Conservation (phyloP, 2,113 vertebrate species). For the Natator depressus region DNA sequence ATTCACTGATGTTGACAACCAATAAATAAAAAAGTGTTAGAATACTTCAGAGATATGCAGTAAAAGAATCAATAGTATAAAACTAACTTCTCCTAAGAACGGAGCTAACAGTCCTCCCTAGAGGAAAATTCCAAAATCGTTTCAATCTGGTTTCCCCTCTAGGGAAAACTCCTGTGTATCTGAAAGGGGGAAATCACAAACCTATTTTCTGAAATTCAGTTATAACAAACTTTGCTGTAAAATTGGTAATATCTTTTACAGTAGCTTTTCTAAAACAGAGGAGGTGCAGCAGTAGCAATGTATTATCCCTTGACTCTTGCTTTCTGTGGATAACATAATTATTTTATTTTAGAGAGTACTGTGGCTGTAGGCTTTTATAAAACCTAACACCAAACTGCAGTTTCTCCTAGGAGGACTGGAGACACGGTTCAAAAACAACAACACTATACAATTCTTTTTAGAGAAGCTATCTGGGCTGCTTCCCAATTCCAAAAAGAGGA, state of each 20-base stretch:
- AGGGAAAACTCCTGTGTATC: background rate
- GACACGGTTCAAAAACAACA: background rate
- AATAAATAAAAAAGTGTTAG: rapidly evolving
- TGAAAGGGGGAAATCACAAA: background rate
- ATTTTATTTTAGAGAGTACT: background rate
- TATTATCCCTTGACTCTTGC: background rate
- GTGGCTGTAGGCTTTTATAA: background rate
- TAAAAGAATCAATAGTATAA: constrained; percentile 1
- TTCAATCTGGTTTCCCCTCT: constrained; percentile 19
- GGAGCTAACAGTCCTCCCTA: rapidly evolving
- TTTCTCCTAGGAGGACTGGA: background rate
- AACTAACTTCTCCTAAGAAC: background rate
- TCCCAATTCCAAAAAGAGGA: background rate
- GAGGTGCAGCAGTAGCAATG: constrained; percentile 7
- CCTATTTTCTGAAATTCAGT: background rate
- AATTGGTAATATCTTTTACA: constrained; percentile 12
- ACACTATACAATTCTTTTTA: background rate
- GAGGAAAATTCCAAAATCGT: background rate
- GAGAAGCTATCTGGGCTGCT: background rate
- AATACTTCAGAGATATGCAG: rapidly evolving
- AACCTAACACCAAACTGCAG: background rate
- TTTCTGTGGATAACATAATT: background rate
- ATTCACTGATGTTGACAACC: background rate
- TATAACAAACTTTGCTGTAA: constrained; percentile 5
- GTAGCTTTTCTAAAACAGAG: background rate